Conservation (phyloP, 2,113 vertebrate genomes). For the Emberiza fucata region DNA sequence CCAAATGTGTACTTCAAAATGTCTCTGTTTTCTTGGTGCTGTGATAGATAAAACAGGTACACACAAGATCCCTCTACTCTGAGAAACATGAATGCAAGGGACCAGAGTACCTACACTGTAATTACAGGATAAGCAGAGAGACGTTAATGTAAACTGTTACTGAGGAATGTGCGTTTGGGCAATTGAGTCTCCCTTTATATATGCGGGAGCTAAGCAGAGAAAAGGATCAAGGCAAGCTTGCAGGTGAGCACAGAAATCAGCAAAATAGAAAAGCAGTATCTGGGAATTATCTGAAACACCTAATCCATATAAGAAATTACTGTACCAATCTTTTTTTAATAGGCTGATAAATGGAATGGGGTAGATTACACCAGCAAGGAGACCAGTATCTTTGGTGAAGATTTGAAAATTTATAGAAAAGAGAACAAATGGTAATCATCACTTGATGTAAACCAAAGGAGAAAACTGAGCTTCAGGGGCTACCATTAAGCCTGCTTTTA, state of each 20-base stretch:
- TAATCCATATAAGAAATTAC: neutral
- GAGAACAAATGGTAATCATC: neutral
- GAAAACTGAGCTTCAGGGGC: neutral
- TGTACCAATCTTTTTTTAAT: neutral
- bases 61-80: neutral
- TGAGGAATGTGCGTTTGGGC: conserved; percentile 18
- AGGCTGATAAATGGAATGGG: neutral
- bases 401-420: neutral
- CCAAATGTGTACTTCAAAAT: conserved; percentile 19
- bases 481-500: neutral
- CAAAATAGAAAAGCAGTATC: neutral
- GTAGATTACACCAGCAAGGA: neutral
- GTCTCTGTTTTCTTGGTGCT: neutral
- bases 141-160: conserved; percentile 44
- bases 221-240: neutral
- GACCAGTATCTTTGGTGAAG: neutral
- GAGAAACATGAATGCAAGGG: neutral
- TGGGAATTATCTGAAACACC: conserved; percentile 22
- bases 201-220: neutral
- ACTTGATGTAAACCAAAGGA: neutral
- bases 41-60: conserved; percentile 27
- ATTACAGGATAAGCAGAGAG: conserved; percentile 42
- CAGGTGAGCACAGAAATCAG: conserved; percentile 19
- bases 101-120: neutral
- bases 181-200: neutral